Base-by-base conservation (phyloP, 2,888 invertebrate genomes). In the Dugesia japonica region DNA sequence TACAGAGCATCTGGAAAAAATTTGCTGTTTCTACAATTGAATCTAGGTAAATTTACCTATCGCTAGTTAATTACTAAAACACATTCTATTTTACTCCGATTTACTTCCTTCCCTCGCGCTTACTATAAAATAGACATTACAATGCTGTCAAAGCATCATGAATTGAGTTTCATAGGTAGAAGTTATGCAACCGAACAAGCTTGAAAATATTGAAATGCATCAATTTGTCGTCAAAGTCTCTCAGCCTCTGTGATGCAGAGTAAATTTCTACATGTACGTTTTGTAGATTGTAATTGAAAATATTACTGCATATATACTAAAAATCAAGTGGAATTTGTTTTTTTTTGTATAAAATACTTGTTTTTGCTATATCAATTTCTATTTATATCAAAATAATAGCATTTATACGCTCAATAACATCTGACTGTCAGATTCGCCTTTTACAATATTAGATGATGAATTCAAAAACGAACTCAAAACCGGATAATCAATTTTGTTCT, bases 1-100 rank as follows among this genome's bases (percentile, higher is more conserved):
- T 23, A n/a, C 56, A 13, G 56, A 56, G 56, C 56, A 56, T 56
- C 56, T 56, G 56, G 56, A 56, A 56, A 56, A 56, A 56, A 56
- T 56, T 56, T 56, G 56, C 56, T 56, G 56, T 56, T 56, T 56
- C 56, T 56, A 56, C 56, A 56, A 56, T 56, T 56, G 56, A 56
- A 56, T 56, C 56, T 56, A 56, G 56, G 56, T 56, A 56, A 56
- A 56, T 56, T 56, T 56, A 56, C 56, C 56, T 56, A 56, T 56
- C 56, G 56, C 56, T 56, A 4, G n/a, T 56, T 56, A 56, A 56
- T 56, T 56, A 56, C 56, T 20, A 56, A 56, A 56, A 56, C 56
- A 56, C 56, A 56, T 56, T 56, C 56, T 56, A 56, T 56, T 56
- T 56, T 56, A 56, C 56, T 56, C 56, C 56, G 56, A 56, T 56